A percentile compares a stretch with the other conserved stretches of the same genome.
phyloP scores from a whole-genome alignment of 2,113 vertebrate species.

The Stomatorhinus ivindoensis region DNA sequence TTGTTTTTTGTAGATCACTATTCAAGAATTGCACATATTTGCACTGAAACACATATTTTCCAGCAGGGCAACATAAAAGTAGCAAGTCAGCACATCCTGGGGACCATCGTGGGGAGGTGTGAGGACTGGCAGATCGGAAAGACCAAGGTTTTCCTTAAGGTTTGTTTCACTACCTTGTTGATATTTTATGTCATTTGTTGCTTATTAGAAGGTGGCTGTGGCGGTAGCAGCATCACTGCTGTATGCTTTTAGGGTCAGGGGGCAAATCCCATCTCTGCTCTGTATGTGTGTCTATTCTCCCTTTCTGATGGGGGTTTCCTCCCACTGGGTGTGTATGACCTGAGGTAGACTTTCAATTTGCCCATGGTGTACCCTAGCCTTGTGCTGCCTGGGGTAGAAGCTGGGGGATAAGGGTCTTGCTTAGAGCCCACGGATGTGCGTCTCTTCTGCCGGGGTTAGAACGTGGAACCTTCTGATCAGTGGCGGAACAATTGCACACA shows the following conservation, averaged over 20 bases:
- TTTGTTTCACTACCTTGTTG: conserved; percentile 30
- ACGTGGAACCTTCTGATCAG: background rate
- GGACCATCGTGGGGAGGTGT: conserved; percentile 75
- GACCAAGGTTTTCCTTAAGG: conserved; percentile 97
- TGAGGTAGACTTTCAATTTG: background rate
- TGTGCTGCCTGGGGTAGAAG: background rate
- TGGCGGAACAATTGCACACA: no score
- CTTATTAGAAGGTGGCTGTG: background rate
- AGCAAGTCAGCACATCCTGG: conserved; percentile 85
- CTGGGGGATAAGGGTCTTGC: background rate
- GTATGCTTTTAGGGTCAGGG: background rate
- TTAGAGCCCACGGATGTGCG: background rate
- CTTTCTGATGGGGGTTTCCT: background rate
- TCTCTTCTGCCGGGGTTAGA: background rate
- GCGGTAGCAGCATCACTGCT: background rate
- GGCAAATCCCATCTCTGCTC: background rate
- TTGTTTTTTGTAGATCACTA: background rate
- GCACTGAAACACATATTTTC: background rate
- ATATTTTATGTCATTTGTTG: background rate
- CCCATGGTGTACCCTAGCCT: background rate
- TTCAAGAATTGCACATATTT: background rate
- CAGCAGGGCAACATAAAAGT: conserved; percentile 80
- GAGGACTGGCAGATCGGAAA: conserved; percentile 98
- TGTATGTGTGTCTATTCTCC: no score
- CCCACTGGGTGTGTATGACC: background rate